Base-by-base conservation (phyloP, 2,797 vertebrate genomes). In the Anguilla marmorata region DNA sequence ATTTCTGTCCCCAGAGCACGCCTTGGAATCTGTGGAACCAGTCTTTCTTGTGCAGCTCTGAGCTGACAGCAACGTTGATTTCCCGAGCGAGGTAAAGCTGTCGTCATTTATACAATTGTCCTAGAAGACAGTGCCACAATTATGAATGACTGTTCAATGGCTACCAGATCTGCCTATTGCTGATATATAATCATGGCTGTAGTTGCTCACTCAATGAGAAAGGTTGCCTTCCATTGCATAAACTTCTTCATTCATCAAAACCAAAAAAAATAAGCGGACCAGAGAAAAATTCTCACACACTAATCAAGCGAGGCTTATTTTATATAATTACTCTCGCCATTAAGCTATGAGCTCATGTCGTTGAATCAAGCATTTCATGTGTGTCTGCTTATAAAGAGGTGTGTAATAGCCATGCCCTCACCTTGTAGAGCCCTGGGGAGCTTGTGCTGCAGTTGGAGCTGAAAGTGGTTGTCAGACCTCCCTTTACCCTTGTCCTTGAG, bases 401-500 rank as follows among this genome's bases (percentile, higher is more conserved):
- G 7, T 82, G 2, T 16, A 14, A 24, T 21, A 41, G 33, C 41
- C 41, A 48, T 21, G 12, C 37, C 21, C 89, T 95, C 95, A 97
- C 96, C 95, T 95, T 96, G 92, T 94, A 93, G 90, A 94, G 94
- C 90, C 93, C 93, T 27, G 93, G 95, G 89, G 94, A 94, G 92
- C 94, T 93, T 91, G 91, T 92, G 93, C 91, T 87, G 91, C 91
- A 93, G 94, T 93, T 93, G 93, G 91, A 92, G 92, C 89, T 90
- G 88, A 92, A 89, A 89, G 95, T 94, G 93, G 92, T 92, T 90
- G 94, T 90, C 66, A 96, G 91, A 93, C 93, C 94, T 94, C 88
- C 96, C 93, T 97, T 98, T 94, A 97, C 93, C 95, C 96, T 96
- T 79, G 92, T 92, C 93, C 97, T 96, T 92, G 95, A 93, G 92